phyloP scores from a whole-genome alignment of 2,888 invertebrate species.

The Heliconius ethilla region DNA sequence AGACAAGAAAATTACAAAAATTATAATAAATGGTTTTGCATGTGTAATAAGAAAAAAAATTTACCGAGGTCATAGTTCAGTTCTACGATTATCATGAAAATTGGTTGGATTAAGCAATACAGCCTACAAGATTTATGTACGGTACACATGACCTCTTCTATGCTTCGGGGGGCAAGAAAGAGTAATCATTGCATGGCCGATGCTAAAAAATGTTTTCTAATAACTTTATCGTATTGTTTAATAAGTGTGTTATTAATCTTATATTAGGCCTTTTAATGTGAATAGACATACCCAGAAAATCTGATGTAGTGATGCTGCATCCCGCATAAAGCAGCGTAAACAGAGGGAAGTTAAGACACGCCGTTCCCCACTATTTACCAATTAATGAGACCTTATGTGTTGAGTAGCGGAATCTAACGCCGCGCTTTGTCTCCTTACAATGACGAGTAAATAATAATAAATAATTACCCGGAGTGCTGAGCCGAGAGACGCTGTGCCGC shows the following conservation, averaged over 20 bases:
- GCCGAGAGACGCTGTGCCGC: no score
- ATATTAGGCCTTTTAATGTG: no score
- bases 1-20: neutral
- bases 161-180: neutral
- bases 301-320: neutral
- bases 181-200: neutral
- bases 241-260: no score
- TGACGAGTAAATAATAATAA: neutral
- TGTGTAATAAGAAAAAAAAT: neutral
- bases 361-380: no score
- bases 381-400: neutral
- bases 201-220: no score
- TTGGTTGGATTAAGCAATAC: neutral
- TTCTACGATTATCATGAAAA: neutral
- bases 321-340: neutral
- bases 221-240: no score
- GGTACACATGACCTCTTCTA: neutral
- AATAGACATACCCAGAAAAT: neutral
- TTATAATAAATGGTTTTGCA: neutral
- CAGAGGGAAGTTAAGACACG: neutral
- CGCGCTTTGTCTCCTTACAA: neutral
- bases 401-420: neutral
- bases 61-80: neutral
- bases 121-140: constrained; percentile 1
- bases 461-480: neutral